phyloP scores from a whole-genome alignment of 37 sponge, comb jelly and placozoan genomes.

The Cliona cf. orientalis region DNA sequence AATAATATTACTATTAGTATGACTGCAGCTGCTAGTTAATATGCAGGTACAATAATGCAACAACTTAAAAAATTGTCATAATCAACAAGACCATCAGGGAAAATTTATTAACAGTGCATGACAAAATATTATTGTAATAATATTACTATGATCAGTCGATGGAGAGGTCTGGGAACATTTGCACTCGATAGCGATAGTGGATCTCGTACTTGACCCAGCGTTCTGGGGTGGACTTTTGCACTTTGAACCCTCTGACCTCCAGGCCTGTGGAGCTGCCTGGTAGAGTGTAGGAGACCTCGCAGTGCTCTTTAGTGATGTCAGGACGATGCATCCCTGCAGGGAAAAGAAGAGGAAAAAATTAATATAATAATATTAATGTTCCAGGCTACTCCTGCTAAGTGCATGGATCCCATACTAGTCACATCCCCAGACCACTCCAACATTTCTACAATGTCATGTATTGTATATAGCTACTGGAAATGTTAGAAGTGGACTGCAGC shows the following conservation, averaged over 20 bases:
- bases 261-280: slow-evolving; percentile 88
- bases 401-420: background rate
- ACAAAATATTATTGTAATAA: no score
- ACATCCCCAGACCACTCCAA: background rate
- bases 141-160: no score
- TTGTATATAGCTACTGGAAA: no score
- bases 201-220: slow-evolving; percentile 94
- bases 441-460: no score
- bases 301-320: slow-evolving; percentile 46
- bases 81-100: no score
- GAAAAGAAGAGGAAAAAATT: background rate
- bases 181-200: slow-evolving; percentile 79
- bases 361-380: background rate
- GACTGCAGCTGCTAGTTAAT: no score
- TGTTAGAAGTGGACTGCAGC: no score
- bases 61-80: no score
- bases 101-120: no score
- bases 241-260: slow-evolving; percentile 60
- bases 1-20: no score
- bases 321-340: slow-evolving; percentile 77
- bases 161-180: slow-evolving; percentile 93
- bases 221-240: slow-evolving; percentile 52
- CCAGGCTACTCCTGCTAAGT: no score
- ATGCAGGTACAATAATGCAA: no score
- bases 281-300: slow-evolving; percentile 77